Evolutionary conservation across 2,797 vertebrate genomes (phyloP), one percentile per base, ranked within the genome.

Genomic region (Myotis daubentonii): DNA sequence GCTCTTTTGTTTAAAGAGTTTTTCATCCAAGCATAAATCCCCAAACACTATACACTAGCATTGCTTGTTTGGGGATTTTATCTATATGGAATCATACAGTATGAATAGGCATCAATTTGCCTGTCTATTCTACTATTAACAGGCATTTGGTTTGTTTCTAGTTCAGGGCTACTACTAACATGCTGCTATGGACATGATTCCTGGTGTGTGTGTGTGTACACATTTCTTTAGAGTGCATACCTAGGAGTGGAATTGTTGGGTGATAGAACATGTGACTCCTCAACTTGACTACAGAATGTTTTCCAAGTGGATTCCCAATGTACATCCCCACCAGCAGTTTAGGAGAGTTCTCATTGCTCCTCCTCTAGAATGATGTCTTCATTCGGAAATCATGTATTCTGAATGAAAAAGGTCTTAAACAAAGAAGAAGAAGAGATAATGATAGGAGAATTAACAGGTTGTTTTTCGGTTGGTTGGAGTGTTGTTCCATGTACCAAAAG

Each of bases 391-490:
- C 66, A 76, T 38, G 22, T 60, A 66, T 4, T 92, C 38, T 75
- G 8, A 17, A 53, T 36, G 23, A 90, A 85, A 93, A 53, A 70
- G 25, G 2, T 1, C 11, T 66, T 87, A 78, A 60, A 47, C 0
- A 41, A 87, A 80, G 20, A 11, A 23, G 44, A 44, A 44, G 44
- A 33, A 38, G 38, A 83, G 91, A 22, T 28, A 57, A 78, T 65
- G n/a, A 15, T n/a, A 16, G 9, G 38, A 91, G 74, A 76, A 74
- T 94, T 89, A 89, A 82, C 11, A 91, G 47, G 30, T 86, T 86
- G 1, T 75, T 89, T 81, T 95, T 66, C 0, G 1, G n/a, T 36
- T 68, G n/a, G 65, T 33, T 66, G 62, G 15, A 66, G 65, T 33
- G 4, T 68, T 36, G 65, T 68, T 33, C n/a, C n/a, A 36, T 20